Conservation (phyloP, 2,888 invertebrate species). For the Nomada ruficornis region DNA sequence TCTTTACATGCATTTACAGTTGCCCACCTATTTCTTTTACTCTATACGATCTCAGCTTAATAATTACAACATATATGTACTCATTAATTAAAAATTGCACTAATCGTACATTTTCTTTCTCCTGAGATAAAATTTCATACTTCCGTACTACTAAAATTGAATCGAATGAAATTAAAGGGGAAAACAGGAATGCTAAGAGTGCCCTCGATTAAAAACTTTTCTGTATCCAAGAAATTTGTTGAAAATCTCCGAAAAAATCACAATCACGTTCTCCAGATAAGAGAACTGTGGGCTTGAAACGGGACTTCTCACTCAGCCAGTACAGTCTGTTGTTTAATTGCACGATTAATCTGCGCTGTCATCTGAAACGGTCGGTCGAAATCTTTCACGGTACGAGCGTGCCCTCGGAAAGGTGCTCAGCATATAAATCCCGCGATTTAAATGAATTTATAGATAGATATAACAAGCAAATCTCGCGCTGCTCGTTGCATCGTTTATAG, state of each 20-base stretch:
- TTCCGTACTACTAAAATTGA: background rate
- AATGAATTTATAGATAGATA: constrained; percentile 47
- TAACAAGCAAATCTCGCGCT: constrained; percentile 21
- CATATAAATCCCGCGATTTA: constrained; percentile 38
- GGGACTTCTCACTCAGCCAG: background rate
- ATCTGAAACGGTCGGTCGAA: constrained; percentile 39
- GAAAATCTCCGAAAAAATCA: background rate
- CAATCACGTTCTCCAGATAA: background rate
- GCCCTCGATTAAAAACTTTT: background rate
- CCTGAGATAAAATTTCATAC: too few relatives aligned
- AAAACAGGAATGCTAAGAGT: too few relatives aligned
- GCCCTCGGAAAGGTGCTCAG: constrained; percentile 10
- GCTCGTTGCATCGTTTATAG: constrained; percentile 26
- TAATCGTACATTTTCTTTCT: too few relatives aligned
- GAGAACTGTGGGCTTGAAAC: background rate
- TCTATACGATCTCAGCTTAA: too few relatives aligned
- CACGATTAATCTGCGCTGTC: constrained; percentile 48
- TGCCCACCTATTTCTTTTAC: too few relatives aligned
- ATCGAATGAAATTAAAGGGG: background rate
- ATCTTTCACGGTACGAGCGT: constrained; percentile 21
- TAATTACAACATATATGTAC: too few relatives aligned
- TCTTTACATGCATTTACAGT: too few relatives aligned
- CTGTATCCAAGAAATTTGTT: background rate
- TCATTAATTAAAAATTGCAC: too few relatives aligned
- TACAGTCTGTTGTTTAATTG: constrained; percentile 30